A percentile compares a stretch with the other conserved stretches of the same genome.
These are phyloP conservation scores for Amphilophus citrinellus DNA, from an alignment of 2,113 vertebrate species.

Conservation along the genomic window DNA sequence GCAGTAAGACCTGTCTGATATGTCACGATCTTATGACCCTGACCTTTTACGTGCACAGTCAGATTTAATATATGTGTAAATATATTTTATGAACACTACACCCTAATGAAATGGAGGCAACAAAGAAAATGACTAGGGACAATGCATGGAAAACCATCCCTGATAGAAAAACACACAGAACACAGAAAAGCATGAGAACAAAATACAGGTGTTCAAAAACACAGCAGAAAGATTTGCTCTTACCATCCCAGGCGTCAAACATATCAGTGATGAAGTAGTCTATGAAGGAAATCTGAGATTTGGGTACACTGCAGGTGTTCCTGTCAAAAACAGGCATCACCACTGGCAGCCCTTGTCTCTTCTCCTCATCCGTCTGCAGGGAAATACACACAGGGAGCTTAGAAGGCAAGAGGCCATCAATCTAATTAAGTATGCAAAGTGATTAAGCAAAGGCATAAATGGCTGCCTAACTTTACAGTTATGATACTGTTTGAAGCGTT, in stretches of 20 bases:
- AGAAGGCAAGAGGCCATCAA: neutral
- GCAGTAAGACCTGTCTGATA: neutral
- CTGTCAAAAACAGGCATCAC: slow-evolving; percentile 98
- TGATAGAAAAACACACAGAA: neutral
- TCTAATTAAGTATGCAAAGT: neutral
- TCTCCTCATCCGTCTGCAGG: slow-evolving; percentile 95
- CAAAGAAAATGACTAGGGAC: neutral
- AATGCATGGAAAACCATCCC: neutral
- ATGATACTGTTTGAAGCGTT: neutral
- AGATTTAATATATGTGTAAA: neutral
- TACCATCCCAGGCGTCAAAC: slow-evolving; percentile 98
- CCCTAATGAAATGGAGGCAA: neutral
- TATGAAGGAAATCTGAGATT: slow-evolving; percentile 98
- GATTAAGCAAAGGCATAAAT: neutral
- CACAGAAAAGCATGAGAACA: neutral
- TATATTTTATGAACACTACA: neutral
- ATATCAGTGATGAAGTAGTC: slow-evolving; percentile 99
- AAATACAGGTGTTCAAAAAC: neutral
- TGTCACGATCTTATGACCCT: neutral
- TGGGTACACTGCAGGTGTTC: slow-evolving; percentile 95
- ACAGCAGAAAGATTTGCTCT: slow-evolving; percentile 44
- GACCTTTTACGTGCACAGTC: neutral
- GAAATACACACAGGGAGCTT: slow-evolving; percentile 22
- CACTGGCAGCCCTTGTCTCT: slow-evolving; percentile 92
- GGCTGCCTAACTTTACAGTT: neutral